Percentiles rank a stretch among this genome's conserved stretches.
Conservation (phyloP, 1,140 invertebrate species). For the Paraescarpia echinospica region DNA sequence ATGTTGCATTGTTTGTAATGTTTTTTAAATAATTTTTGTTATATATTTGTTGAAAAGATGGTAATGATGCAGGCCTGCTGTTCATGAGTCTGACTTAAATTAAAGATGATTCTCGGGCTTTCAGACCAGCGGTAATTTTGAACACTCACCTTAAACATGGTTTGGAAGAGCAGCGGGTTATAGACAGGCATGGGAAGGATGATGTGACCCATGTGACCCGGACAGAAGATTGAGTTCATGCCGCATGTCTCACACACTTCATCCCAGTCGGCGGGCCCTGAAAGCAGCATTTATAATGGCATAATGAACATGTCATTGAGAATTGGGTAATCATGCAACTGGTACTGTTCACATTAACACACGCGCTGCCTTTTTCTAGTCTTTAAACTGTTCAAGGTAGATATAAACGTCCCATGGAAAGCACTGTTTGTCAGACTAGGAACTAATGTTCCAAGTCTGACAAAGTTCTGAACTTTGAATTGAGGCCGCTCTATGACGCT, state of each 20-base stretch:
- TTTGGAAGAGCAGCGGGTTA: conserved; percentile 87
- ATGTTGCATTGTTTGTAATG: too few relatives aligned
- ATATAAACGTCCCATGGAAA: not conserved
- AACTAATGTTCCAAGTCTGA: too few relatives aligned
- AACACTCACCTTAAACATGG: conserved; percentile 66
- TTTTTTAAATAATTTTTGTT: too few relatives aligned
- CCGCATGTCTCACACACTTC: conserved; percentile 84
- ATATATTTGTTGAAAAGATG: too few relatives aligned
- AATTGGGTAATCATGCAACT: not conserved
- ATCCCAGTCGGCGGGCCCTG: conserved; percentile 60
- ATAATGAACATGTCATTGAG: conserved; percentile 19
- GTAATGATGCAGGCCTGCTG: too few relatives aligned
- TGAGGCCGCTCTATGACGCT: too few relatives aligned
- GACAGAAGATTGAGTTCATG: conserved; percentile 70
- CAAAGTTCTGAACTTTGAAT: too few relatives aligned
- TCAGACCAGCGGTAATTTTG: not conserved
- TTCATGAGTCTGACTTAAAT: too few relatives aligned
- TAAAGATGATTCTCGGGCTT: not conserved
- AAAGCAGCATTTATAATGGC: not conserved
- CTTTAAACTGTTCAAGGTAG: not conserved
- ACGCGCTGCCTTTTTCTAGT: not conserved
- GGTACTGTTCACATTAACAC: not conserved
- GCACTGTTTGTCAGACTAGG: too few relatives aligned
- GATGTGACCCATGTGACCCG: conserved; percentile 95
- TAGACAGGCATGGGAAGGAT: conserved; percentile 85